Base-by-base conservation (phyloP, 2,797 vertebrate genomes). In the Vipera ursinii region DNA sequence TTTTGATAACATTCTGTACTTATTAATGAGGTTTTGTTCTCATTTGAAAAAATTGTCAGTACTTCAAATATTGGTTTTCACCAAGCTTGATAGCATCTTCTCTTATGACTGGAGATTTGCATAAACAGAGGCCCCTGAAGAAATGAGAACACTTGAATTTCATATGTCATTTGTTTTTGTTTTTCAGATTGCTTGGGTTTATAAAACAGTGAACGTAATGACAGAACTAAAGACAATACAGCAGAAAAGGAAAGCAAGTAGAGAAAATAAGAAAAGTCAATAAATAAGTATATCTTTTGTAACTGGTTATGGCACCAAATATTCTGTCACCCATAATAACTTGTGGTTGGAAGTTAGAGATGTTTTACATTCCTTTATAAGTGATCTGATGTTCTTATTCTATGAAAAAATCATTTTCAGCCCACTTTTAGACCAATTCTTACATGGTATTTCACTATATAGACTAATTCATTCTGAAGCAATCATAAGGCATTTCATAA, bases 191-290 rank as follows among this genome's bases (percentile, higher is more conserved):
- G 95, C 98, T 94, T 99, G 99, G 99, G 98, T 99, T 65, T 97
- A 97, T 95, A 98, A 97, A 97, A 99, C 98, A 48, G 97, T 99
- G 96, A 97, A 95, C 12, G 98, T 98, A 56, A 99, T 99, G 99
- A 97, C 98, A 3, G 98, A 99, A 95, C 97, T 99, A 91, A 99
- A 99, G 97, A 98, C 91, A 0, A 88, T 98, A 55, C 98, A 99
- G 89, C 96, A 98, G 86, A 98, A 98, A 96, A 97, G 95, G 55
- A 98, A 97, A 95, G 97, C 96, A 86, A 97, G 96, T 90, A 97
- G 96, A 95, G 97, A 97, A 85, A 97, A 96, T 15, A 98, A 98
- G 32, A 98, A 98, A 96, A 97, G 93, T 0, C 88, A 86, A 94
- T 97, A 96, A 97, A 90, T 57, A 56, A 48, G 26, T n/a, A 53